Percentiles rank a stretch among this genome's conserved stretches.
Evolutionary conservation across 2,797 vertebrate species (phyloP).

Genomic region (Sebastiscus albofasciatus): DNA sequence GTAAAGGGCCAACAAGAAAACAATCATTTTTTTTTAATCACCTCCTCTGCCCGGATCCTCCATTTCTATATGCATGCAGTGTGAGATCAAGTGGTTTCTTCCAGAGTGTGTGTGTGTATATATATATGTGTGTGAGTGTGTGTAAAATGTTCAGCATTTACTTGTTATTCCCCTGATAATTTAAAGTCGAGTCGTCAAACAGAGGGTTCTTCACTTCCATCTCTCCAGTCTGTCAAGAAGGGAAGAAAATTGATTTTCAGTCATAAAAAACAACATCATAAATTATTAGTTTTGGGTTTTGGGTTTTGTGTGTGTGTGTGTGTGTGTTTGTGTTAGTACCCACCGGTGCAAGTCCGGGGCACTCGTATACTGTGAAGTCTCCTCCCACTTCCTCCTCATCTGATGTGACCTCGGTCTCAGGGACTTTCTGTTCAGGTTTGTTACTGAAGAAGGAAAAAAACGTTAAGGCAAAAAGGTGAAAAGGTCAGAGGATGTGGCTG

Average conservation of each 20-base stretch:
- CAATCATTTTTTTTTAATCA: slow-evolving; percentile 32
- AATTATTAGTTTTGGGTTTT: background rate
- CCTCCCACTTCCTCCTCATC: slow-evolving; percentile 96
- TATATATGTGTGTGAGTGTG: background rate
- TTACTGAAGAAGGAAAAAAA: slow-evolving; percentile 76
- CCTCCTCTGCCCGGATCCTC: slow-evolving; percentile 17
- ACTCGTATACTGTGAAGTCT: slow-evolving; percentile 97
- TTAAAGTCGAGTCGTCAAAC: slow-evolving; percentile 89
- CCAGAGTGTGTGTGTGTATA: slow-evolving; percentile 3
- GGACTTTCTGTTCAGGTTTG: slow-evolving; percentile 87
- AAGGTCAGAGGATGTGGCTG: slow-evolving; percentile 4
- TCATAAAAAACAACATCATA: background rate
- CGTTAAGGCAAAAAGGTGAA: background rate
- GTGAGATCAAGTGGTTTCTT: slow-evolving; percentile 36
- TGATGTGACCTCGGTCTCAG: slow-evolving; percentile 84
- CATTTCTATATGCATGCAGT: slow-evolving; percentile 58
- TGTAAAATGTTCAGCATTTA: slow-evolving; percentile 65
- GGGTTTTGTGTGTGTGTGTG: background rate
- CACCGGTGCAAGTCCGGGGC: slow-evolving; percentile 95
- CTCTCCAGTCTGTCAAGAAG: slow-evolving; percentile 89
- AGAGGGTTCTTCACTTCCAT: slow-evolving; percentile 98
- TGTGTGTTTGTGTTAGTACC: slow-evolving; percentile 31
- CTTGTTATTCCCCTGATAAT: slow-evolving; percentile 80
- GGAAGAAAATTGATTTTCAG: background rate
- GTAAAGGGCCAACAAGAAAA: slow-evolving; percentile 53